Conservation (phyloP, 2,888 invertebrate genomes). For the Clitarchus hookeri region DNA sequence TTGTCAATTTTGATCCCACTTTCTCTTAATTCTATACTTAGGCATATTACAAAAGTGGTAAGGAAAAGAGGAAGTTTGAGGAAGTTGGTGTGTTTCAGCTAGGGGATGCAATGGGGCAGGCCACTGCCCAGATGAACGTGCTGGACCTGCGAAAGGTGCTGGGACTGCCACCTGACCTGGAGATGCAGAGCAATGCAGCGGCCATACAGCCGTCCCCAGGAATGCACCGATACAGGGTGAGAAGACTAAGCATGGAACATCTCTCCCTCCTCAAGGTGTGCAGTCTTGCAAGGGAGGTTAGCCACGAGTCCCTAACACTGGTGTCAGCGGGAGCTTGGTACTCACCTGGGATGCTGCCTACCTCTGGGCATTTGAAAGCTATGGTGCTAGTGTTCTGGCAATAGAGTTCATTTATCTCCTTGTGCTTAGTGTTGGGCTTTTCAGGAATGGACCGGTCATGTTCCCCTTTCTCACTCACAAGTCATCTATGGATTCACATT, state of each 20-base stretch:
- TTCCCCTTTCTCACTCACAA: too few relatives aligned
- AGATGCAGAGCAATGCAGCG: slow-evolving; percentile 51
- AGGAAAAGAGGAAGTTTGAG: too few relatives aligned
- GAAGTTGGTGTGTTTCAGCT: slow-evolving; percentile 58
- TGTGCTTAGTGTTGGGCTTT: too few relatives aligned
- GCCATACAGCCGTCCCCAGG: slow-evolving; percentile 47
- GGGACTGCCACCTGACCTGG: slow-evolving; percentile 64
- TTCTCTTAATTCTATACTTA: too few relatives aligned
- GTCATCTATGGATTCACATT: too few relatives aligned
- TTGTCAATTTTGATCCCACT: too few relatives aligned
- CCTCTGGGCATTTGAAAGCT: too few relatives aligned
- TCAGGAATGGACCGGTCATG: too few relatives aligned
- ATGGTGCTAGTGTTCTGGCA: too few relatives aligned
- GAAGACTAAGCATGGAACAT: slow-evolving; percentile 94
- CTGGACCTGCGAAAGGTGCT: slow-evolving; percentile 84
- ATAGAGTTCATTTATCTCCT: too few relatives aligned
- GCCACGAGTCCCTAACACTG: not conserved
- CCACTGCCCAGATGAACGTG: slow-evolving; percentile 92
- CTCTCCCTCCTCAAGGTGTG: slow-evolving; percentile 54
- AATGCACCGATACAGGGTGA: slow-evolving; percentile 63
- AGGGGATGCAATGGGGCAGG: slow-evolving; percentile 88
- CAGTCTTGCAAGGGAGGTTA: not conserved
- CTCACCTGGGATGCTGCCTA: too few relatives aligned
- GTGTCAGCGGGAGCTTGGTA: not conserved
- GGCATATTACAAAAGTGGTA: too few relatives aligned